Percentiles rank a stretch among this genome's conserved stretches.
These are phyloP conservation scores for Ichneumoninae sp. DNA, from an alignment of 2,888 invertebrate genomes.

Conservation along the genomic window DNA sequence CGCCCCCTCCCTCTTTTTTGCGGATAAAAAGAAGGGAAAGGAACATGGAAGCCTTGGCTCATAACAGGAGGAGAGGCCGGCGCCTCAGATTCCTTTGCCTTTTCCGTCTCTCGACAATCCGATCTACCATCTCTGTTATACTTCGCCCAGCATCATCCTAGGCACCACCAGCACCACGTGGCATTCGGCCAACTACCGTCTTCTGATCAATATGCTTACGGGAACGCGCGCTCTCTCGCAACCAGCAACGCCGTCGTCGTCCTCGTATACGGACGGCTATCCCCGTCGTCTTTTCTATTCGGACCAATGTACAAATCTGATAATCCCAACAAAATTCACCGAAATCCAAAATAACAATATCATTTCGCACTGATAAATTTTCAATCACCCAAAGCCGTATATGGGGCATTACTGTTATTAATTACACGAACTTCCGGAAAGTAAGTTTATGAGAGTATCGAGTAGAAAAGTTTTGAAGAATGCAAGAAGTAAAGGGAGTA, in stretches of 20 bases:
- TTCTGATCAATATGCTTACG: constrained; percentile 84
- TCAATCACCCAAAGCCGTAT: background rate
- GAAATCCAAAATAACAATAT: background rate
- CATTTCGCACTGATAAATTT: background rate
- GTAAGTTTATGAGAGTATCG: background rate
- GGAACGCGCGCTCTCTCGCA: constrained; percentile 72
- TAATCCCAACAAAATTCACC: constrained; percentile 2
- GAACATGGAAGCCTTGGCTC: constrained; percentile 84
- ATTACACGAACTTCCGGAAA: constrained; percentile 2
- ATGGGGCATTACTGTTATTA: background rate
- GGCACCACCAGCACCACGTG: constrained; percentile 78
- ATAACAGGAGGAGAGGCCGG: constrained; percentile 83
- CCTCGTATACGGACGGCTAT: constrained; percentile 48
- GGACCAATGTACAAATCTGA: constrained; percentile 16
- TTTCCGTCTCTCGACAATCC: background rate
- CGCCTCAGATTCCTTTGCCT: constrained; percentile 71
- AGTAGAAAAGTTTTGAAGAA: constrained; percentile 53
- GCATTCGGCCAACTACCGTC: constrained; percentile 84
- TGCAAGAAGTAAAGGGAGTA: constrained; percentile 53
- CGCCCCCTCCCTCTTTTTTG: constrained; percentile 44
- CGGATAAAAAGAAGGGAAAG: constrained; percentile 73
- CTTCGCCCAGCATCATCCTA: constrained; percentile 79
- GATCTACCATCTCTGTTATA: constrained; percentile 44
- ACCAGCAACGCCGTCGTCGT: constrained; percentile 60
- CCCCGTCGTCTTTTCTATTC: constrained; percentile 31